Evolutionary conservation across 2,113 vertebrate genomes (phyloP), one percentile per base, ranked within the genome.

Genomic region (Daubentonia madagascariensis): DNA sequence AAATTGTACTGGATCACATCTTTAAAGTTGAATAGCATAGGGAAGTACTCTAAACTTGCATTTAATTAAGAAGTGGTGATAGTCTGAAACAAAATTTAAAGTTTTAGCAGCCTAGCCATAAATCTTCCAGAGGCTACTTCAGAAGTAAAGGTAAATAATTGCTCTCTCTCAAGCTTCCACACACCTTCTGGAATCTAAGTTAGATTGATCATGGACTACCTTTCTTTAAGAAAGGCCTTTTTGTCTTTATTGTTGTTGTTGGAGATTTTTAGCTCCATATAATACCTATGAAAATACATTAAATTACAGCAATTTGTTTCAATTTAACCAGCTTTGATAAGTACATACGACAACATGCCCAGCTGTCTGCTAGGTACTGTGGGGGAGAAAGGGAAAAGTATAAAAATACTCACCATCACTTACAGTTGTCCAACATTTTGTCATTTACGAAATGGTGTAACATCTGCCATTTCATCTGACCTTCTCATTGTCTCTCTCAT

Each of bases 81-180:
- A 87, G 32, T 72, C 43, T 85, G 81, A 81, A 87, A 35, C 30
- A 97, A 93, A 85, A 95, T n/a, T 70, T 81, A 45, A 4, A 86
- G 73, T 50, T 92, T 35, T 5, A 72, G 14, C 43, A 67, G 14
- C 17, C 52, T 61, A 83, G 45, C 35, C 65, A 81, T 85, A 63
- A 57, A 87, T 72, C 48, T 94, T 96, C 40, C 78, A 75, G 40
- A 45, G 25, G 52, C 17, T 93, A 73, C 40, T 75, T 9, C 40
- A 73, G 90, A 76, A 52, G 52, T 70, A 59, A 94, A 73, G 35
- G 8, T 73, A 83, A 87, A 67, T 93, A 93, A 93, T n/a, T 90
- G 30, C 5, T 85, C 17, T 78, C 35, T 88, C 25, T 89, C 63
- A 91, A 89, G n/a, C 13, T 78, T 88, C 25, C n/a, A 50, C 45